Percentiles rank a stretch among this genome's conserved stretches.
These are phyloP conservation scores for Drosophila oshimai DNA, from an alignment of 1,140 invertebrate species.

Conservation along the genomic window DNA sequence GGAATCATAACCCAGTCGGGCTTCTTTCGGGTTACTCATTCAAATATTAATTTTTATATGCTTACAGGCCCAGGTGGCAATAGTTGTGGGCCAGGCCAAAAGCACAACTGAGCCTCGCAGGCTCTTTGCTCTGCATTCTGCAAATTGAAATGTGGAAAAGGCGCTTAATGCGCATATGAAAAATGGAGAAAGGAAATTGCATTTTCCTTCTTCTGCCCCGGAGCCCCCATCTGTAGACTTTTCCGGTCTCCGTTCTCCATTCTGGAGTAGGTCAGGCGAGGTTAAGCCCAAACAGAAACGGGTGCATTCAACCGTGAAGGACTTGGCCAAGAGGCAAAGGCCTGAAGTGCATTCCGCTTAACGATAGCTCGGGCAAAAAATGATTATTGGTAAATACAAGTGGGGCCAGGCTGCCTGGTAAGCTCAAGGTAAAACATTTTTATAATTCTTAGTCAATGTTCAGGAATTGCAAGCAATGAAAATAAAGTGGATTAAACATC, in stretches of 20 bases:
- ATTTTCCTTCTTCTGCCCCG: conserved; percentile 58
- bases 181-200: conserved; percentile 75
- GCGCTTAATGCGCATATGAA: conserved; percentile 76
- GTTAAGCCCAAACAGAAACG: conserved; percentile 60
- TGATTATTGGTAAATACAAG: conserved; percentile 35
- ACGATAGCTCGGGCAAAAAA: conserved; percentile 7
- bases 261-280: conserved; percentile 53
- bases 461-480: neutral
- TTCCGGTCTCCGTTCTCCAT: neutral
- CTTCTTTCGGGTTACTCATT: conserved; percentile 52
- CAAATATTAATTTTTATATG: conserved; percentile 79
- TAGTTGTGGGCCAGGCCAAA: conserved; percentile 9
- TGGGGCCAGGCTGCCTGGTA: neutral
- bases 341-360: conserved; percentile 33
- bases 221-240: conserved; percentile 27
- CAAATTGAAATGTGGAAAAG: conserved; percentile 78
- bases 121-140: conserved; percentile 35
- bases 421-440: conserved; percentile 4
- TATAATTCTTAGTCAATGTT: neutral
- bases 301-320: conserved; percentile 66
- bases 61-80: conserved; percentile 38
- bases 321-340: conserved; percentile 32
- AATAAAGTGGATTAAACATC: no score
- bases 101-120: conserved; percentile 37
- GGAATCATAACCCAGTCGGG: conserved; percentile 49